Base-by-base conservation (phyloP, 37 sponge, comb jelly and placozoan species). In the Hormiphora californensis region DNA sequence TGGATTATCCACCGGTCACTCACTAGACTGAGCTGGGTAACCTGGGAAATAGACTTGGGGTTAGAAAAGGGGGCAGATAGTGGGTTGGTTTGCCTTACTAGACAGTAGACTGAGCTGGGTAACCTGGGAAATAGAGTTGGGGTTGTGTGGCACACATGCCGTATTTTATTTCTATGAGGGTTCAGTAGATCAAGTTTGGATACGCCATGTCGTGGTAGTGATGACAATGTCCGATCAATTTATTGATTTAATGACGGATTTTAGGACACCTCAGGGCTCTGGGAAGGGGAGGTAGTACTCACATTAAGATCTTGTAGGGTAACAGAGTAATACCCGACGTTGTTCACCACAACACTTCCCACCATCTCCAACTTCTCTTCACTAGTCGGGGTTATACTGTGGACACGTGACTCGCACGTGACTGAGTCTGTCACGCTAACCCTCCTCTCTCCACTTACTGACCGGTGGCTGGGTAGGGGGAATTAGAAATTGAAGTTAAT, bases 11-110 rank as follows among this genome's bases (percentile, higher is more conserved):
- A 73, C 41, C 81, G 41, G 81, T 73, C 44, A 40, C 81, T 73
- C 46, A 73, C 81, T 46, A 73, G 38, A 73, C 81, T 33, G 3
- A 73, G 81, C 81, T 73, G 81, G 4, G 81, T 73, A 22, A 73
- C 44, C 44, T 73, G 81, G 68, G 7, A 11, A 46, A 46, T 17
- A 12, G 51, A 46, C 11, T 46, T 8, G 51, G 8, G 51, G 51
- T 8, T 8, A 46, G 12, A 46, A 12, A 12, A 46, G 51, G 8
- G 51, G 51, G 8, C 11, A 12, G 51, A 12, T 8, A 46, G 51
- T 46, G 51, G 51, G 12, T n/a, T n/a, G n/a, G n/a, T n/a, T n/a
- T n/a, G n/a, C n/a, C n/a, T n/a, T n/a, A n/a, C n/a, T n/a, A n/a
- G n/a, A n/a, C 46, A 73, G 46, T 46, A 73, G 38, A 73, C 81